Base-by-base conservation (phyloP, 1,140 invertebrate species). In the Drosophila pseudoananassae region DNA sequence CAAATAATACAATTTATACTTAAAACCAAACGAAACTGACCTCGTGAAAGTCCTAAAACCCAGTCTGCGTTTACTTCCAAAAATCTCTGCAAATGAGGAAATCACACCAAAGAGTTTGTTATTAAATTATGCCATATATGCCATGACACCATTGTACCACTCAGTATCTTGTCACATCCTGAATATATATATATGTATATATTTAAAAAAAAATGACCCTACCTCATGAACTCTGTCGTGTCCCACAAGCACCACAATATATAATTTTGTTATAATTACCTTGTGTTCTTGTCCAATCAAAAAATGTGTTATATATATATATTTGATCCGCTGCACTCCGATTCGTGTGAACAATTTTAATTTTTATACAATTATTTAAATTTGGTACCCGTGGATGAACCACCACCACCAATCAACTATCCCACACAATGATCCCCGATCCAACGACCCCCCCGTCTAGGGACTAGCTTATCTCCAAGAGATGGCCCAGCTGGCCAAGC, bases 391-490 rank as follows among this genome's bases (percentile, higher is more conserved):
- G 20, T 20, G 20, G 20, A 20, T 20, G 20, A 20, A 3, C 17
- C 1, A 1, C 36, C 43, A 40, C 14, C 36, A 49, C 31, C 33
- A 50, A 25, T 43, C 25, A 38, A 52, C 50, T 20, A 20, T 20
- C 20, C 20, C 20, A 20, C 40, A 43, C 66, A 80, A 70, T 65
- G 50, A 70, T 58, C 65, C 31, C 58, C 45, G 45, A 47, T 20
- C 53, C 31, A 43, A 40, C 58, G 60, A 65, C 31, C 58, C 15
- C 29, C 20, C 66, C 46, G 56, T 43, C 36, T 71, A 92, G 91
- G 69, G 85, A 52, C 61, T 75, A 70, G 71, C 66, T 25, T 92
- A 92, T 78, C 77, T 91, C 49, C 89, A 91, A 77, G 91, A 92
- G 61, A 90, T 90, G 87, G 90, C 90, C 54, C 68, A 69, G 56